Evolutionary conservation across 2,888 invertebrate species (phyloP).

Genomic region (Gymnosoma rotundatum): DNA sequence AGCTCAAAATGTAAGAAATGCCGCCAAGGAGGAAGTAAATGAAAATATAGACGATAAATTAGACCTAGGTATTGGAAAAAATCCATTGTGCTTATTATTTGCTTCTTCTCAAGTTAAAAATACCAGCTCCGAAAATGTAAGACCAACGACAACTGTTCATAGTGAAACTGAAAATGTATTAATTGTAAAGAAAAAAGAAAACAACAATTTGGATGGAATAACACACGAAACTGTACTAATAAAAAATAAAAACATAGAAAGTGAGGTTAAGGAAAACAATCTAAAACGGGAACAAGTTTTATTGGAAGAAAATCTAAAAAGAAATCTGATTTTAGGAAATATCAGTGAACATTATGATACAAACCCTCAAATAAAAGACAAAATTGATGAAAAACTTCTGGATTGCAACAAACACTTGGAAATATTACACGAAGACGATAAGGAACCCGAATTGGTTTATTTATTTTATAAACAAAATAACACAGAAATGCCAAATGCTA

Average conservation of each 20-base stretch:
- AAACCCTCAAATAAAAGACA: not conserved
- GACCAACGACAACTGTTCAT: not conserved
- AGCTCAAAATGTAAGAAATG: not conserved
- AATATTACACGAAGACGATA: not conserved
- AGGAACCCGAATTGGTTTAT: not conserved
- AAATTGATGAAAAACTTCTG: not conserved
- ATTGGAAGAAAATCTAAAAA: not conserved
- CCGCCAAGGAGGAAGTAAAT: not conserved
- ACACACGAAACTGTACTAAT: not conserved
- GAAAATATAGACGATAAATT: not conserved
- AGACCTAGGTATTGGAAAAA: not conserved
- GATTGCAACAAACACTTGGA: not conserved
- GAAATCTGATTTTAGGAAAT: not conserved
- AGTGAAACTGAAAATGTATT: not conserved
- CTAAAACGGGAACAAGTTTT: not conserved
- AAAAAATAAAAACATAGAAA: not conserved
- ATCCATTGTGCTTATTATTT: not conserved
- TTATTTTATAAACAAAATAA: not conserved
- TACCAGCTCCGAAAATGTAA: not conserved
- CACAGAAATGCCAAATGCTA: constrained; percentile 2
- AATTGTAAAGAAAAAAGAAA: not conserved
- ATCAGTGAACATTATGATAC: not conserved
- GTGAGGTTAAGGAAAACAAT: not conserved
- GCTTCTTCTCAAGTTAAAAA: not conserved
- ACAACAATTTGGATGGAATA: not conserved